phyloP scores from a whole-genome alignment of 2,888 invertebrate species.

The Geophilus truncorum region DNA sequence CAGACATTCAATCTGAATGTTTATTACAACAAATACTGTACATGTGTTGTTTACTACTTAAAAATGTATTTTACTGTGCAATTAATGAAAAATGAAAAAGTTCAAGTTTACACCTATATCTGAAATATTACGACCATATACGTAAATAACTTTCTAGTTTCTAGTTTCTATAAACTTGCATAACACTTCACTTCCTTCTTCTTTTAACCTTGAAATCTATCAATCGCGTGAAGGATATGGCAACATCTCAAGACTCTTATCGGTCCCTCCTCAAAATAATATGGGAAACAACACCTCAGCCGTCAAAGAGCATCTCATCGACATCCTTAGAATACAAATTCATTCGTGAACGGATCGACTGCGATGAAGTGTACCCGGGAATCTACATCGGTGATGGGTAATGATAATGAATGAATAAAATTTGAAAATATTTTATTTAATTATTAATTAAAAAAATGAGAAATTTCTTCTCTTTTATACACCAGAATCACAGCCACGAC shows the following conservation, averaged over 20 bases:
- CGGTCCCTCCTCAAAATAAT: not conserved
- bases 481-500: not conserved
- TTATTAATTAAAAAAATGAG: not conserved
- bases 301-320: not conserved
- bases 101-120: too few relatives aligned
- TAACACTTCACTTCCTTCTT: too few relatives aligned
- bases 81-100: too few relatives aligned
- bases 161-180: too few relatives aligned
- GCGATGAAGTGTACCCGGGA: slow-evolving; percentile 29
- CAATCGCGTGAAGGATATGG: not conserved
- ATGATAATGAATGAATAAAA: not conserved
- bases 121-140: too few relatives aligned
- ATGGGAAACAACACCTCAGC: slow-evolving; percentile 3
- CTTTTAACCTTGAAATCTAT: too few relatives aligned
- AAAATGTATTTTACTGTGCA: too few relatives aligned
- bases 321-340: not conserved
- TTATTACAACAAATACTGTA: too few relatives aligned
- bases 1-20: too few relatives aligned
- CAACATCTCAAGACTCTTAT: not conserved
- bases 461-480: too few relatives aligned
- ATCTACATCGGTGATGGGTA: slow-evolving; percentile 29
- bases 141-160: too few relatives aligned
- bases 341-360: not conserved
- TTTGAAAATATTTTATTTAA: not conserved
- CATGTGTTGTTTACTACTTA: too few relatives aligned